A percentile compares a stretch with the other conserved stretches of the same genome.
Conservation (phyloP, 2,113 vertebrate species). For the Myrmecobius fasciatus region DNA sequence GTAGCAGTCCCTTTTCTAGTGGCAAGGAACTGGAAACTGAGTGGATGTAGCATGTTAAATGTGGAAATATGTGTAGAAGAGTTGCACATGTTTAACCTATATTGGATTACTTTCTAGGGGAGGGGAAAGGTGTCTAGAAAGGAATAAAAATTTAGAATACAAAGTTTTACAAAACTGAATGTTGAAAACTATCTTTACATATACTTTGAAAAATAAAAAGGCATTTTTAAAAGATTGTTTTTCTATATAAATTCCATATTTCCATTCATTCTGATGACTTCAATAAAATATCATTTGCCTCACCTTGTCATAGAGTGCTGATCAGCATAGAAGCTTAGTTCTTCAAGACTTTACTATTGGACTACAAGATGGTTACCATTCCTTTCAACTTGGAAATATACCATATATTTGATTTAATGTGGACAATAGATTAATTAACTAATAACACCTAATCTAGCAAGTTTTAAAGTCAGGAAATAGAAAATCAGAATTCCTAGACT, state of each 20-base stretch:
- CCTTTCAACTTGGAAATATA: background rate
- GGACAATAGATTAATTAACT: background rate
- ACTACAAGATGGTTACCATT: background rate
- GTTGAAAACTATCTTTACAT: no score
- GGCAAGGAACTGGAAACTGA: no score
- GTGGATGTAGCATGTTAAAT: no score
- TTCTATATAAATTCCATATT: background rate
- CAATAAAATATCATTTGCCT: background rate
- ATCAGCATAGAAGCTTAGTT: background rate
- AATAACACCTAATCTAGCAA: background rate
- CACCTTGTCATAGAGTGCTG: background rate
- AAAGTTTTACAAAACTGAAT: no score
- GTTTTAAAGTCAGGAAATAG: background rate
- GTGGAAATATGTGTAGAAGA: no score
- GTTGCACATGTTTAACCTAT: no score
- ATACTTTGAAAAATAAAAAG: no score
- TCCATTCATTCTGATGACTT: background rate
- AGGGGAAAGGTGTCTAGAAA: no score
- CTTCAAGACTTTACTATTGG: background rate
- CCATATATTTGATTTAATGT: background rate
- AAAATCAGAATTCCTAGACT: background rate
- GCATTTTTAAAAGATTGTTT: background rate
- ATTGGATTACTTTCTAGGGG: no score
- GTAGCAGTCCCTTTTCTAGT: no score
- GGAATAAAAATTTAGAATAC: no score